phyloP scores from a whole-genome alignment of 30 jellyfish, hydroid and myxozoan species.

The Pseudorhiza aurosa region DNA sequence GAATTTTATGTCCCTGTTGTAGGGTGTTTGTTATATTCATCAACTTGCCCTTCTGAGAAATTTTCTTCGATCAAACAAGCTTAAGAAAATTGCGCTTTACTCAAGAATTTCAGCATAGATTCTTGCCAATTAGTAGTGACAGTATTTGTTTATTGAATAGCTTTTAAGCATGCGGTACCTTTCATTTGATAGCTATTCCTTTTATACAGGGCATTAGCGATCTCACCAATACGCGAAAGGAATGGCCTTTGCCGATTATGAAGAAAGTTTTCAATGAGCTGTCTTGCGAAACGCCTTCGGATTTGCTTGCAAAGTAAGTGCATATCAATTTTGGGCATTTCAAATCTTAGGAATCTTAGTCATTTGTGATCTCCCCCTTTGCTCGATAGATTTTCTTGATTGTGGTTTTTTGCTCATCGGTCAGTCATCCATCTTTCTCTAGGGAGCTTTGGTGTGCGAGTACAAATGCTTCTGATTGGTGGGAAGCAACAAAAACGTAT shows the following conservation, averaged over 20 bases:
- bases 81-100: too few species aligned
- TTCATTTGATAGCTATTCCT: too few species aligned
- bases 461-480: constrained; percentile 95
- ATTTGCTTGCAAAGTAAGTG: constrained; percentile 86
- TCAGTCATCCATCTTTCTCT: too few species aligned
- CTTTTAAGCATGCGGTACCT: too few species aligned
- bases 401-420: not conserved
- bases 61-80: too few species aligned
- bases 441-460: constrained; percentile 98
- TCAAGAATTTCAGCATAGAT: too few species aligned
- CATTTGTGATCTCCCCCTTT: not conserved
- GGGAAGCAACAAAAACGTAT: constrained; percentile 89
- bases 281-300: constrained; percentile 86
- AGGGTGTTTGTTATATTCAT: too few species aligned
- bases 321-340: too few species aligned
- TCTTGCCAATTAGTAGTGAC: too few species aligned
- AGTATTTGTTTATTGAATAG: too few species aligned
- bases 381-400: not conserved
- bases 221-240: constrained; percentile 67
- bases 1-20: too few species aligned
- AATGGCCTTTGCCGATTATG: constrained; percentile 89
- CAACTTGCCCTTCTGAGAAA: too few species aligned
- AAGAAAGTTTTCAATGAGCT: constrained; percentile 80
- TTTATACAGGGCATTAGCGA: constrained; percentile 90
- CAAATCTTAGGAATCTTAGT: not conserved